Evolutionary conservation across 1,140 invertebrate genomes (phyloP), one percentile per base, ranked within the genome.

Genomic region (Saccostrea cuccullata): DNA sequence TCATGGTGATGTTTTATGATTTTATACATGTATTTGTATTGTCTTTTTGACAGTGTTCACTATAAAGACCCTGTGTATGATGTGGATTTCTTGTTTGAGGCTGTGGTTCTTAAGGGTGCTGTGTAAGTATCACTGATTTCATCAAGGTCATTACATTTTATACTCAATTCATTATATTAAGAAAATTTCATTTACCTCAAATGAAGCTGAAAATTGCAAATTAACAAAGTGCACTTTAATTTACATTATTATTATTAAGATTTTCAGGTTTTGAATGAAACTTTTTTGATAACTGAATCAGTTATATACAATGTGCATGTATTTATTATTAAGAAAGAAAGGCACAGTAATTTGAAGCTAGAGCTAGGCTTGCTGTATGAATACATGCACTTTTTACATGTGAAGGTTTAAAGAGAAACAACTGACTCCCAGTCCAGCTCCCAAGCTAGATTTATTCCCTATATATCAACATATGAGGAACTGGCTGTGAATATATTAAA

Each of bases 31-130:
- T n/a, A 47, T 47, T 47, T 47, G 1, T 47, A 6, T 47, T 47
- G 47, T 47, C 84, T 84, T 89, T 90, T 96, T 93, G 96, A 95
- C 92, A 98, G 97, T 92, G 96, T 98, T 1, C 95, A 96, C 70
- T 99, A 96, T 94, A 94, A 96, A 86, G 98, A 99, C 96, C 98
- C 98, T 0, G 95, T 96, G 89, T 99, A 97, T 95, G 95, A 96
- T 0, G 95, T 95, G 2, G 96, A 96, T 90, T 98, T 96, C 93
- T 95, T 98, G 17, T 99, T 98, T 95, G 96, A 97, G 26, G 97
- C 98, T 17, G 96, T 95, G 60, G 95, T 96, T 67, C 95, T 99
- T 60, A 95, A 96, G 70, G 95, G 95, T 58, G 96, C 96, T 83
- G 93, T 92, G 96, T 96, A 90, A 92, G 93, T 94, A 55, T 23